Base-by-base conservation (phyloP, 2,797 vertebrate genomes). In the Liparis tanakae region DNA sequence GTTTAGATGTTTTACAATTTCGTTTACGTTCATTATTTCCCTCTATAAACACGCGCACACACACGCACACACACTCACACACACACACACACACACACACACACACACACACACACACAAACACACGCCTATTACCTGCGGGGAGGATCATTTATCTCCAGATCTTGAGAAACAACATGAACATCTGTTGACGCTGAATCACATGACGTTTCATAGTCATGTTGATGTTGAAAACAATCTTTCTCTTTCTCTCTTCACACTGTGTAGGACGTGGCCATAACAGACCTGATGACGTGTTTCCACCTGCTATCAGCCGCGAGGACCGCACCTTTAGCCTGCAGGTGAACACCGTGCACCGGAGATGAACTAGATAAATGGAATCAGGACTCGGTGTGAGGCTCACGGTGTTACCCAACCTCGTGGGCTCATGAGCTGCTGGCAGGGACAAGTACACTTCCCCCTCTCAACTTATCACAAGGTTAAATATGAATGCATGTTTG, bases 221-320 rank as follows among this genome's bases (percentile, higher is more conserved):
- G 74, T 77, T 67, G 25, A 73, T 20, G 59, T 17, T 63, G 41
- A 55, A 51, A 74, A 79, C 72, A 54, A 9, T 15, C 13, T n/a
- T 18, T 67, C 6, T 41, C 7, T 57, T 13, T 55, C 9, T 22
- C 6, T 63, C 25, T 50, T 44, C 44, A 18, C 3, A 44, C 43
- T 5, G 6, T 15, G 43, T 44, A 68, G n/a, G 14, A 60, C 54
- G 10, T 12, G n/a, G 41, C 37, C 55, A 61, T 70, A 59, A 66
- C 39, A 12, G 4, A 8, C 3, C n/a, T 6, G 0, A 44, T 20
- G 59, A 17, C 10, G 22, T 69, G 80, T 85, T 36, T 51, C 43
- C 51, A 25, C 18, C 20, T 22, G 12, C 61, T 78, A 82, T 80
- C 60, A 77, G 36, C 7, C 7, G 13, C 0, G 6, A 37, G 1